Base-by-base conservation (phyloP, 2,797 vertebrate genomes). In the Chelon labrosus region DNA sequence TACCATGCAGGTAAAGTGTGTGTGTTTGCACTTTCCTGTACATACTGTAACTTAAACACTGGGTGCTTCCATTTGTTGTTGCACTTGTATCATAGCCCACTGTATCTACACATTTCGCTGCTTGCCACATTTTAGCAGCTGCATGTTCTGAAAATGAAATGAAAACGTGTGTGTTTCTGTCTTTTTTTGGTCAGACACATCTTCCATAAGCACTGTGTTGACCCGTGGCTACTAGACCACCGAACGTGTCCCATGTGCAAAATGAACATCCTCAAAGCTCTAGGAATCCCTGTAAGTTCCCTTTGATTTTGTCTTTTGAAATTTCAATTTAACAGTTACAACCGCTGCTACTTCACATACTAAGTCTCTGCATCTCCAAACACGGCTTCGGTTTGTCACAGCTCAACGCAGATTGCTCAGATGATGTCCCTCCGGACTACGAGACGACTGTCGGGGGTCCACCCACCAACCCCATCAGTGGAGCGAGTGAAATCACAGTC, bases 201-300 rank as follows among this genome's bases (percentile, higher is more conserved):
- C 71, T 99, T 99, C 94, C 98, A 99, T 93, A 99, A 99, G 89
- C 97, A 96, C 91, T 99, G 98, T 61, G 97, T 99, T 59, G 98
- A 99, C 91, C 98, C 98, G 0, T 99, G 98, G 98, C 96, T 99
- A 17, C 96, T 96, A 88, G 98, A 99, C 88, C 98, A 99, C 90
- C 95, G 97, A 39, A 99, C 98, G 1, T 99, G 98, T 78, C 98
- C 98, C 39, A 99, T 99, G 98, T 99, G 98, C 91, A 99, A 99
- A 95, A 97, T 98, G 96, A 99, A 99, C 92, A 99, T 99, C 89
- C 95, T 99, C n/a, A 99, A 99, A 95, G 97, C 98, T 54, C 93
- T 99, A 76, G 98, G 98, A 73, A 97, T 99, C 85, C 96, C 95
- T 83, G 97, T 99, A 96, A 96, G 96, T 35, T 49, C 17, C 42